Evolutionary conservation across 2,888 invertebrate genomes (phyloP).

Genomic region (Sinotaia quadrata): DNA sequence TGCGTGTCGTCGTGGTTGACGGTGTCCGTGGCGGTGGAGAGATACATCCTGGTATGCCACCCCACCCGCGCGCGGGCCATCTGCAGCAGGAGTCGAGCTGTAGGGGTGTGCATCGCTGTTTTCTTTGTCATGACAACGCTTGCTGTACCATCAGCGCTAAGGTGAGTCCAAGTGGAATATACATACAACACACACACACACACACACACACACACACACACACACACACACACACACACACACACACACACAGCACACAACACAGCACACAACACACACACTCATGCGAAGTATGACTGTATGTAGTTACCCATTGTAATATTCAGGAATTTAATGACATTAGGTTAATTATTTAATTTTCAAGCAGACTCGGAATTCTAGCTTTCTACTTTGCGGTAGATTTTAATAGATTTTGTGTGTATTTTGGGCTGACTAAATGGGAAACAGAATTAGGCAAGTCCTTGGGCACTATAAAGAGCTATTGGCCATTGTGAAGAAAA

Average conservation of each 20-base stretch:
- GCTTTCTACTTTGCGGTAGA: too few species aligned
- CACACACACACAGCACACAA: conserved; percentile 2
- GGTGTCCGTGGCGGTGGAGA: conserved; percentile 68
- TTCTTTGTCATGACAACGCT: conserved; percentile 63
- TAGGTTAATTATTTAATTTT: too few species aligned
- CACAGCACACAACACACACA: too few species aligned
- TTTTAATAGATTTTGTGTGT: too few species aligned
- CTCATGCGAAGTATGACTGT: too few species aligned
- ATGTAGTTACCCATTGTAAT: too few species aligned
- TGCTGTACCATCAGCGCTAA: conserved; percentile 63
- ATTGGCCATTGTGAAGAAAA: too few species aligned
- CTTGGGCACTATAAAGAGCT: too few species aligned
- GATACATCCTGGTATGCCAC: conserved; percentile 69
- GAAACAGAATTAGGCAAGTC: too few species aligned
- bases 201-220: conserved; percentile 14
- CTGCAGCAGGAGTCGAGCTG: conserved; percentile 62
- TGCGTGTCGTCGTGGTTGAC: conserved; percentile 69
- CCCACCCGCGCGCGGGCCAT: conserved; percentile 59
- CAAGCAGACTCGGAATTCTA: too few species aligned
- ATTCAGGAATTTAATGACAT: too few species aligned
- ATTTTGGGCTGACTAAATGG: too few species aligned
- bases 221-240: conserved; percentile 8
- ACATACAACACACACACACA: not conserved
- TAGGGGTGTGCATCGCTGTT: conserved; percentile 54
- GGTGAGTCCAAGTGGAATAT: conserved; percentile 7